These are phyloP conservation scores for Gracilinanus agilis DNA, from an alignment of 2,113 vertebrate species.

Conservation along the genomic window DNA sequence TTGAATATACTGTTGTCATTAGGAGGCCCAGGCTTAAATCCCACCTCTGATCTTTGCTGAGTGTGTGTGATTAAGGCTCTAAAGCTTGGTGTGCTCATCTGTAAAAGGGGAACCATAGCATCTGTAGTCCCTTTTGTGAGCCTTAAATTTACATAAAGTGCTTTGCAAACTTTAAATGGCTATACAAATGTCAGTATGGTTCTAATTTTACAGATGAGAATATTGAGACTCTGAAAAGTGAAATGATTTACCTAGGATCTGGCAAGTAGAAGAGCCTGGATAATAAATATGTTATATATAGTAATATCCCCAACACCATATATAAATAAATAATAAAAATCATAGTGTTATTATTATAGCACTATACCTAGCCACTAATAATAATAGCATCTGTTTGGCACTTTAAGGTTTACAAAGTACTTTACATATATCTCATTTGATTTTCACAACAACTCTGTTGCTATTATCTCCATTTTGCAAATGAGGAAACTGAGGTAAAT, in stretches of 20 bases:
- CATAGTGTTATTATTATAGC: neutral
- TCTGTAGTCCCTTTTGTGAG: neutral
- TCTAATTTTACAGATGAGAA: neutral
- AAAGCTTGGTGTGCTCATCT: neutral
- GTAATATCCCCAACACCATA: neutral
- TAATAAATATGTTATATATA: neutral
- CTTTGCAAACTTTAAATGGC: neutral
- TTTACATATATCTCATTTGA: neutral
- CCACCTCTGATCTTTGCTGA: neutral
- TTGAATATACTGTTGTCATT: too few species aligned
- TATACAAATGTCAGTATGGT: neutral
- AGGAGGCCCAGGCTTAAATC: neutral
- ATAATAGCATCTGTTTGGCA: neutral
- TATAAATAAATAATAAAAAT: neutral
- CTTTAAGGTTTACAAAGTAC: too few species aligned
- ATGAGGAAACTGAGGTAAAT: neutral
- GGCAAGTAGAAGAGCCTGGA: neutral
- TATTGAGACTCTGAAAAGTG: too few species aligned
- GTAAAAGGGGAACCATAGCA: neutral
- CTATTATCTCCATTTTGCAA: neutral
- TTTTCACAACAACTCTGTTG: neutral
- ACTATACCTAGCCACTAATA: neutral
- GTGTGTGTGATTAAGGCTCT: neutral
- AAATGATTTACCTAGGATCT: neutral
- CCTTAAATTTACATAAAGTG: neutral